Evolutionary conservation across 2,888 invertebrate genomes (phyloP).

Genomic region (Pemphredon lugubris): DNA sequence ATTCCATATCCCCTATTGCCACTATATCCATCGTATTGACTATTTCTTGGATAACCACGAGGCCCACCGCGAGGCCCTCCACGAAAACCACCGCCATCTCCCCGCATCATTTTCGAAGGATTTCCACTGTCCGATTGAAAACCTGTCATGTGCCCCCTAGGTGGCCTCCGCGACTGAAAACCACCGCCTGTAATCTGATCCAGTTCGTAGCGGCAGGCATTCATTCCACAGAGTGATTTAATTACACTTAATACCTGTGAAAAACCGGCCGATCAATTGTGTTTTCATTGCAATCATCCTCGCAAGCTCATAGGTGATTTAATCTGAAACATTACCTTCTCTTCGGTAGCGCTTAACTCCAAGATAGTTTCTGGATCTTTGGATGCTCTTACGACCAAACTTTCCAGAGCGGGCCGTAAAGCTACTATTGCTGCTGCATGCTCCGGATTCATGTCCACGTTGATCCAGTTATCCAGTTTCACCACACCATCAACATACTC

Average conservation of each 20-base stretch:
- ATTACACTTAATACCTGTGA: slow-evolving; percentile 86
- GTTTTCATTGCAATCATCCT: background rate
- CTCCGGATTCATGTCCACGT: slow-evolving; percentile 90
- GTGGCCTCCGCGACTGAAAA: slow-evolving; percentile 82
- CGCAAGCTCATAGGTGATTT: too few species aligned
- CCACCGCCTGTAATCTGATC: slow-evolving; percentile 82
- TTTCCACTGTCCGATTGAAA: slow-evolving; percentile 73
- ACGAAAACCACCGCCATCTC: slow-evolving; percentile 62
- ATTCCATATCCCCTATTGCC: slow-evolving; percentile 62
- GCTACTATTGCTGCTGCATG: slow-evolving; percentile 92
- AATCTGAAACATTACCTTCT: slow-evolving; percentile 82
- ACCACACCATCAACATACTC: slow-evolving; percentile 90
- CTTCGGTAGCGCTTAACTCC: slow-evolving; percentile 85
- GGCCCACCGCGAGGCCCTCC: slow-evolving; percentile 50
- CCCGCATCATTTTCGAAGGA: slow-evolving; percentile 80
- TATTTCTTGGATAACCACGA: slow-evolving; percentile 36
- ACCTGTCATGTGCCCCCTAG: slow-evolving; percentile 79
- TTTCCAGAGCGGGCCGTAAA: slow-evolving; percentile 93
- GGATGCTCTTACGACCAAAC: slow-evolving; percentile 90
- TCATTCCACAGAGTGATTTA: slow-evolving; percentile 88
- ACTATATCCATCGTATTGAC: too few species aligned
- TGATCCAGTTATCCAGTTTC: slow-evolving; percentile 96
- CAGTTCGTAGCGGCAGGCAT: slow-evolving; percentile 89
- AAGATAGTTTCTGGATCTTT: slow-evolving; percentile 90
- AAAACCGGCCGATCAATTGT: slow-evolving; percentile 21